Base-by-base conservation (phyloP, 2,113 vertebrate species). In the Bubo bubo region DNA sequence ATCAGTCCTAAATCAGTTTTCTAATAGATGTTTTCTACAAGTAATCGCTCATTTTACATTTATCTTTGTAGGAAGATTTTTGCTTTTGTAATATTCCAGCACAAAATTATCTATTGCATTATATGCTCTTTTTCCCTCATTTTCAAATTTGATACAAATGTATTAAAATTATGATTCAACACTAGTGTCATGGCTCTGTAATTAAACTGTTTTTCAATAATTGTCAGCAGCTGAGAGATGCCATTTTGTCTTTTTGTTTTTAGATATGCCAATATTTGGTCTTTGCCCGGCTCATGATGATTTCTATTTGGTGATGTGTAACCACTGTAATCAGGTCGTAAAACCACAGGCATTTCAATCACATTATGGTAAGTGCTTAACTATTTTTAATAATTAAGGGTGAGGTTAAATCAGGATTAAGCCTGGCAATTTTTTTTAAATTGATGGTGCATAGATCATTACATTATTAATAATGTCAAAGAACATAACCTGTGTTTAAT, bases 271-370 rank as follows among this genome's bases (percentile, higher is more conserved):
- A 97, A 99, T 99, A 98, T 99, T 99, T 98, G 99, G 99, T 98
- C 99, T 99, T 97, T 99, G 99, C 98, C 99, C 99, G 72, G 99
- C 99, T 96, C 99, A 99, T 95, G 99, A 99, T 97, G 99, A 99
- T 98, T 99, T 99, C 98, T 99, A 99, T 98, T 99, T 99, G 98
- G 99, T 99, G 98, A 99, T 99, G 98, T 99, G 99, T 99, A 99
- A 98, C 98, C 99, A 99, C 98, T 99, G 99, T 98, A 98, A 99
- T 98, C 99, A 99, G 98, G 99, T 99, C 97, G 99, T 99, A 98
- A 99, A 99, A 98, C 99, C 99, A 93, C 99, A 99, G 98, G 99
- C 99, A 98, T 99, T 99, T 98, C 99, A 99, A 98, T 99, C 99
- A 98, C 99, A 99, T 98, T 99, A 99, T 91, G 99, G 99, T 99